Evolutionary conservation across 2,888 invertebrate species (phyloP), one percentile per base, ranked within the genome.

Genomic region (Brachyptera risi): DNA sequence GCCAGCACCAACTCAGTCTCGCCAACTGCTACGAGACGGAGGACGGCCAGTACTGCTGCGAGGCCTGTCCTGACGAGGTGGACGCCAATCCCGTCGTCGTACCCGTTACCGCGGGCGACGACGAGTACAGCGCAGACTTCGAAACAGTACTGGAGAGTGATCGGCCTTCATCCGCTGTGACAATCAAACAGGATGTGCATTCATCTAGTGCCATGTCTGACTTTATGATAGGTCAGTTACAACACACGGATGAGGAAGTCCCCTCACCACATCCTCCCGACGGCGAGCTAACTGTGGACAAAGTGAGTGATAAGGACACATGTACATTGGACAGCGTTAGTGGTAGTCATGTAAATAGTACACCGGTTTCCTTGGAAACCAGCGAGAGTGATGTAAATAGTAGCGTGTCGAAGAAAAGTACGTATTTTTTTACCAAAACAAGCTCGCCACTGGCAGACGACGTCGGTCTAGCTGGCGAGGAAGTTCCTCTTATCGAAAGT

Each of bases 51-150:
- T 91, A 85, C 73, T 88, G 87, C 73, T 93, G 92, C 78, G 91
- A 92, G 78, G 86, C 87, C 67, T 93, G 92, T 76, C 91, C 91
- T 59, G 91, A 90, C 75, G 91, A 91, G 76, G 89, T 88, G 68
- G 73, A 73, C 35, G 23, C 9, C 9, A 21, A 11, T 65, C 65
- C 68, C 24, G 61, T 60, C 37, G 54, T 59, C 15, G 59, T 31
- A 13, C 49, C 60, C 5, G 17, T 51, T 38, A 58, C 42, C 15
- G 54, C 51, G 9, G 44, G 13, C 23, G 58, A 58, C 24, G 38
- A 47, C 51, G 37, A 38, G 7, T 24, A 50, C 38, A 38, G 38
- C n/a, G 42, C 35, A 37, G 65, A 68, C 50, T 76, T 75, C 64
- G 76, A 76, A 65, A 69, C 70, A 2, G 69, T 72, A 4, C 61